phyloP scores from a whole-genome alignment of 2,113 vertebrate species.

The Oryzias woworae region DNA sequence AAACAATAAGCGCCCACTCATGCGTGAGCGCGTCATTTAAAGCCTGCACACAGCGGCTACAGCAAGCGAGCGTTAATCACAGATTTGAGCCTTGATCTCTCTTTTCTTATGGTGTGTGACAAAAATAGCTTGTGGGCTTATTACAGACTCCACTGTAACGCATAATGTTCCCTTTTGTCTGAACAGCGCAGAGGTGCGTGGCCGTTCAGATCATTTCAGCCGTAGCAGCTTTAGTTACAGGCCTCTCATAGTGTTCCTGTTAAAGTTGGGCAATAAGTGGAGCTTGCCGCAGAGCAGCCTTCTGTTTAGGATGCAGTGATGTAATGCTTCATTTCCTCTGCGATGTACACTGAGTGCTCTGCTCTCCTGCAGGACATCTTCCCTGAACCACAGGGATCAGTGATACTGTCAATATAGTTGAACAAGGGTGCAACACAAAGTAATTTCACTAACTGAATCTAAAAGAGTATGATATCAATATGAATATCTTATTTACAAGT shows the following conservation, averaged over 20 bases:
- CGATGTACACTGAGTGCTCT: background rate
- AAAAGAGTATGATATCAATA: too few species aligned
- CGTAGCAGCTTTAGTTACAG: conserved; percentile 10
- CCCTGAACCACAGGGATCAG: background rate
- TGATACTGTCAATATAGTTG: background rate
- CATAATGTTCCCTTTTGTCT: background rate
- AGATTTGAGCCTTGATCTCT: background rate
- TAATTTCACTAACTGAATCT: background rate
- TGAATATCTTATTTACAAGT: too few species aligned
- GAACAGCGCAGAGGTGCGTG: background rate
- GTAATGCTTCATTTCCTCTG: conserved; percentile 21
- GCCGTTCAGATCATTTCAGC: conserved; percentile 2
- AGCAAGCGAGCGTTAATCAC: conserved; percentile 15
- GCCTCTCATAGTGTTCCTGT: conserved; percentile 9
- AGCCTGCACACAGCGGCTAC: conserved; percentile 15
- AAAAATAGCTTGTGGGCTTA: background rate
- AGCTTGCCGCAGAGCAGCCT: conserved; percentile 14
- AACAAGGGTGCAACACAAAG: background rate
- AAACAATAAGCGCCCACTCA: conserved; percentile 15
- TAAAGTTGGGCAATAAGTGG: conserved; percentile 14
- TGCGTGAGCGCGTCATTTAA: conserved; percentile 52
- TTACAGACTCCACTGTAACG: background rate
- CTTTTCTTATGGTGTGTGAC: conserved; percentile 13
- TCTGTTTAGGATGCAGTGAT: conserved; percentile 28
- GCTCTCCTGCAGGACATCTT: background rate